Base-by-base conservation (phyloP, 2,113 vertebrate genomes). In the Ophthalmolycus amberensis region DNA sequence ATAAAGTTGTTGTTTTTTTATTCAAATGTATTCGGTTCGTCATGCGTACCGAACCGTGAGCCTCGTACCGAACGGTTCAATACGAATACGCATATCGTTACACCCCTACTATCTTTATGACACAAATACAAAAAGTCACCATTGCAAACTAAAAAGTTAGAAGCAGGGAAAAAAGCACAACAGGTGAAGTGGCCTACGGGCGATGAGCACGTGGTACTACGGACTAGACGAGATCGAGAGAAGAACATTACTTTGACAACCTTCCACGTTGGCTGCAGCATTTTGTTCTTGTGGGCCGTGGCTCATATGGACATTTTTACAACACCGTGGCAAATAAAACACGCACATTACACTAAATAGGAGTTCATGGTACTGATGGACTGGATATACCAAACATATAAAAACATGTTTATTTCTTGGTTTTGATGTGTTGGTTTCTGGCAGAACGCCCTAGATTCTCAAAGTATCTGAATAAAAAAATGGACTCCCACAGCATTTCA, bases 391-490 rank as follows among this genome's bases (percentile, higher is more conserved):
- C 2, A 2, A 38, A 34, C 8, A 25, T 48, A 2, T 29, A 20
- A 63, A 46, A 16, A n/a, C 9, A 66, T 18, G n/a, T 58, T 42
- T 64, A 63, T 46, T 42, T 54, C 34, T 68, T 34, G 20, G 27
- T 50, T 50, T 71, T 8, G 5, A 20, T 54, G 16, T 25, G 48
- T 38, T 46, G 29, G 34, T 60, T 40, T 66, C 63, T 65, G 65
- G 38, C 10, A 77, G 48, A 34, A 52, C 48, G 59, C 40, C 70
- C 48, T 14, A 42, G 25, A 79, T 76, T 82, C 34, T 65, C 27
- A 66, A 32, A 59, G 52, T 48, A 75, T 56, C 32, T 52, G 12
- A 75, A 79, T 38, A 68, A 62, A 71, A 71, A 77, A 70, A 59
- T 71, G n/a, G 7, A n/a, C 6, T 79, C 65, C 79, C 59, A 66